Evolutionary conservation across 1,140 invertebrate species (phyloP), one percentile per base, ranked within the genome.

Genomic region (Pseudoatta argentina): DNA sequence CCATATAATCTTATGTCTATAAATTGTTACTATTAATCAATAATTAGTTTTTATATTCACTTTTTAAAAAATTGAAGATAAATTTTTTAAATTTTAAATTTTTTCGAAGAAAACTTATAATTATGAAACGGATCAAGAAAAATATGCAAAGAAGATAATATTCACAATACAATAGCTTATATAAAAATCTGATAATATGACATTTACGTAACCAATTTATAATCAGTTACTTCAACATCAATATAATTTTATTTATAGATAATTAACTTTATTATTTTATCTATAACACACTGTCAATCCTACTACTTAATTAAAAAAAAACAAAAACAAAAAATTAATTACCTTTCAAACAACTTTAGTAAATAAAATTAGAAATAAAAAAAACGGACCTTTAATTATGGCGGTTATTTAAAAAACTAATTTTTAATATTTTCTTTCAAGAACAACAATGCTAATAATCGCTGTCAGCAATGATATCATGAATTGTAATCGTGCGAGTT

Each of bases 401-500:
- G 3, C 12, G 3, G 12, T 0, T 21, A 21, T 61, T 51, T 51
- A 10, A 51, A 53, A 3, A 34, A 61, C 3, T 61, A 16, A 21
- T n/a, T 27, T 73, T 1, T 73, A 24, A 53, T 24, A n/a, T 16
- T 30, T 21, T 12, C 39, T 44, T 21, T 73, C 24, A 83, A 44
- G 8, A 16, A 16, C 16, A 18, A 69, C 34, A 73, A 48, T 34
- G 10, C 1, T 21, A 72, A 48, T 18, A 7, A 30, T 12, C 16
- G 18, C 21, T 57, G 21, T 30, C 67, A 34, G 18, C 27, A 34
- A 51, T 30, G 10, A 44, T 18, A 21, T 39, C n/a, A 55, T 67
- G 39, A 55, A 30, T 61, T 61, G 44, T 86, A 71, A 81, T 89
- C 86, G 79, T 64, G 61, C 63, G 61, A 69, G 64, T 86, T 73